Evolutionary conservation across 2,888 invertebrate genomes (phyloP).

Genomic region (Acheta domesticus): DNA sequence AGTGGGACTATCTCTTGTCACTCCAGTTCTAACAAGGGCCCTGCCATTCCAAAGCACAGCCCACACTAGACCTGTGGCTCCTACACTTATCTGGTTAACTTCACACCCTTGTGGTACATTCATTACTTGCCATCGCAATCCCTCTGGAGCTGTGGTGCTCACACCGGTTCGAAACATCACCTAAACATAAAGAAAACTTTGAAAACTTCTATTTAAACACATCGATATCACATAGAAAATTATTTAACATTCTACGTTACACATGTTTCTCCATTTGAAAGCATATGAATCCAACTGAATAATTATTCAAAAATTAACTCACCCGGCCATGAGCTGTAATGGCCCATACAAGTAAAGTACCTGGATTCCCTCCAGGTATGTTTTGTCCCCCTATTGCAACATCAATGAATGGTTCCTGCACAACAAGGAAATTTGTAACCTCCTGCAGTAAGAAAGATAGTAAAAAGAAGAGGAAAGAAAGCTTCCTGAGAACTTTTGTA

Average conservation of each 20-base stretch:
- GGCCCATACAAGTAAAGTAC: conserved; percentile 82
- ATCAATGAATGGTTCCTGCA: conserved; percentile 86
- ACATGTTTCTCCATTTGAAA: not conserved
- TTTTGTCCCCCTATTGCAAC: conserved; percentile 81
- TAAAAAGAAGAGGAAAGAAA: conserved; percentile 9
- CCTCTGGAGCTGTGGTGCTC: conserved; percentile 78
- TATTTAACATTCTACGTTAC: not conserved
- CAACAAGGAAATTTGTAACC: conserved; percentile 39
- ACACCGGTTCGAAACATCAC: conserved; percentile 84
- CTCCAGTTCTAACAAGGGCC: conserved; percentile 75
- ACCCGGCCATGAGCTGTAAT: conserved; percentile 87
- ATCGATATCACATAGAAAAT: conserved; percentile 18
- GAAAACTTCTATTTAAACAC: not conserved
- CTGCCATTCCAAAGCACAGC: conserved; percentile 79
- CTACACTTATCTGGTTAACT: conserved; percentile 80
- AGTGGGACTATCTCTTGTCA: conserved; percentile 71
- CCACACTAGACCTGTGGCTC: conserved; percentile 84
- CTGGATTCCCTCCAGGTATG: conserved; percentile 71
- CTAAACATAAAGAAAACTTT: conserved; percentile 46
- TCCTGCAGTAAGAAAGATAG: conserved; percentile 24
- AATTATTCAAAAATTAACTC: conserved; percentile 38
- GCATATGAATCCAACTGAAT: not conserved
- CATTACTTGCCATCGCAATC: conserved; percentile 77
- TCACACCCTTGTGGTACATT: conserved; percentile 74
- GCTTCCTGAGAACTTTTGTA: no score